A percentile compares a stretch with the other conserved stretches of the same genome.
Evolutionary conservation across 1,140 invertebrate genomes (phyloP).

Genomic region (Bombus terrestris): DNA sequence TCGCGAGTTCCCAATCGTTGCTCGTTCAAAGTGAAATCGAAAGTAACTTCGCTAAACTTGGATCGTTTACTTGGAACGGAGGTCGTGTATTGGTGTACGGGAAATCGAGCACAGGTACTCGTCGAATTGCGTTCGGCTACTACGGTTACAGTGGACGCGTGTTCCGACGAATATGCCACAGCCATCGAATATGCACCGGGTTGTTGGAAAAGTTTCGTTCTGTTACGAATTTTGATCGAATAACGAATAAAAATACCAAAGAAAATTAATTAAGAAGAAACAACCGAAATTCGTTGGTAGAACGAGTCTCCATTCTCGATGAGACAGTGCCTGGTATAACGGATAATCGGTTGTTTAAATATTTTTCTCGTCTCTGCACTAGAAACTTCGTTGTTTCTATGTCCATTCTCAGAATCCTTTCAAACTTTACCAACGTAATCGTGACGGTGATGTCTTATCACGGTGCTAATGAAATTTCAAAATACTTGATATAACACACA

Average conservation of each 20-base stretch:
- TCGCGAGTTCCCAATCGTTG: background rate
- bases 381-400: background rate
- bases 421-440: no score
- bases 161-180: background rate
- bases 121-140: background rate
- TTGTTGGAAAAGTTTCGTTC: no score
- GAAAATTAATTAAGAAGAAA: no score
- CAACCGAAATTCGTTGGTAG: no score
- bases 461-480: no score
- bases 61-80: background rate
- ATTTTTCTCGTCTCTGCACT: background rate
- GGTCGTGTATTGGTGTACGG: background rate
- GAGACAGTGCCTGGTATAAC: background rate
- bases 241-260: no score
- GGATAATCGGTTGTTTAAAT: background rate
- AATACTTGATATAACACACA: no score
- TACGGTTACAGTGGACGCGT: background rate
- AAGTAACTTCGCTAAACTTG: background rate
- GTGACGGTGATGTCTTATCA: no score
- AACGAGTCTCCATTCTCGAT: no score
- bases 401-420: no score
- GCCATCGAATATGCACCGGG: no score
- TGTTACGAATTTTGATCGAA: no score
- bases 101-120: conserved; percentile 35
- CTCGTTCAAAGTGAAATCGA: background rate